Evolutionary conservation across 2,113 vertebrate species (phyloP).

Genomic region (Zootoca vivipara): DNA sequence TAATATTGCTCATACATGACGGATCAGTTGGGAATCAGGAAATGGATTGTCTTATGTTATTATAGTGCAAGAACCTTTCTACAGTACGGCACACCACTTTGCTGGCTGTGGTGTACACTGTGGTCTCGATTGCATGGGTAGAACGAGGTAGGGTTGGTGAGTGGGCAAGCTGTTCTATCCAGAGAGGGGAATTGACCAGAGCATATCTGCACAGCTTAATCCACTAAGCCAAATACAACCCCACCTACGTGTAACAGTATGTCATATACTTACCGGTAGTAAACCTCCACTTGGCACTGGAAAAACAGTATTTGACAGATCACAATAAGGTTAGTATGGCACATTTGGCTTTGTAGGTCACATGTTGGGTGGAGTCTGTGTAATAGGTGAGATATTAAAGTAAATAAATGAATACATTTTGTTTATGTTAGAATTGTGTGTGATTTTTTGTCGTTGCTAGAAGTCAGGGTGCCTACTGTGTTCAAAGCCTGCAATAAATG

Average conservation of each 20-base stretch:
- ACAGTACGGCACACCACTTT: neutral
- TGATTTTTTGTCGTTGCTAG: neutral
- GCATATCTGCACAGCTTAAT: neutral
- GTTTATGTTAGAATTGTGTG: neutral
- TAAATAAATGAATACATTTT: neutral
- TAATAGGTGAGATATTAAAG: neutral
- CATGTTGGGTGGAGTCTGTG: neutral
- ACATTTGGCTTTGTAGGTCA: neutral
- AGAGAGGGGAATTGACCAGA: neutral
- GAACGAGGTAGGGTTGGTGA: too few relatives aligned
- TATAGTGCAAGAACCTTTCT: neutral
- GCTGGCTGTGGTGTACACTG: neutral
- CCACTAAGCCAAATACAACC: neutral
- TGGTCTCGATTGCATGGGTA: neutral
- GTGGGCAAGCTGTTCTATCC: neutral
- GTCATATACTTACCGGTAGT: neutral
- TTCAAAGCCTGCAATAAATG: neutral
- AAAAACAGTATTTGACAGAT: neutral
- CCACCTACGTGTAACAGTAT: too few relatives aligned
- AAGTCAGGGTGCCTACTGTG: too few relatives aligned
- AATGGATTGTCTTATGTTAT: neutral
- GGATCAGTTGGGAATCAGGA: neutral
- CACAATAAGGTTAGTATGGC: neutral
- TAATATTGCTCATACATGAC: neutral
- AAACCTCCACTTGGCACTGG: neutral